Conservation (phyloP, 37 sponge, comb jelly and placozoan genomes). For the Chondrilla cf. caribensis region DNA sequence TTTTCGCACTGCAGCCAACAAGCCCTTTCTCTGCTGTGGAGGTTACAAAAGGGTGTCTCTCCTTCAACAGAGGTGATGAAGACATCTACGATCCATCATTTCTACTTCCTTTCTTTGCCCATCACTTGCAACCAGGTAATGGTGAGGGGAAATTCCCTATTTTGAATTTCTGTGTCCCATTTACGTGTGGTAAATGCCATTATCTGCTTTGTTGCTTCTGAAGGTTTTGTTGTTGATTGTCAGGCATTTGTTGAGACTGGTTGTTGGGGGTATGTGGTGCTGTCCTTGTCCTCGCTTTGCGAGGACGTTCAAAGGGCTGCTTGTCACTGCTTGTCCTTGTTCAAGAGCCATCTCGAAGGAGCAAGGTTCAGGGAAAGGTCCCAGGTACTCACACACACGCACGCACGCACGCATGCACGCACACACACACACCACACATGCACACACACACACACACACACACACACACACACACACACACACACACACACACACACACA, state of each 20-base stretch:
- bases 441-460: no score
- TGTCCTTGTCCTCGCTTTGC: conserved; percentile 40
- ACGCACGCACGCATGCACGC: no score
- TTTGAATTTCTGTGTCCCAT: no score
- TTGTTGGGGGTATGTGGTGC: conserved; percentile 58
- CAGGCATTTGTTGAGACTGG: conserved; percentile 63
- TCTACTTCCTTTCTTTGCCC: conserved; percentile 63
- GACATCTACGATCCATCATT: conserved; percentile 69
- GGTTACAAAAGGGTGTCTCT: no score
- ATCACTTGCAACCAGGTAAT: conserved; percentile 51
- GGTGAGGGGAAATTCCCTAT: no score
- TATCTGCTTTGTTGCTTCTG: no score
- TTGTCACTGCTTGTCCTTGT: conserved; percentile 51
- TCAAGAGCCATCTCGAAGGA: conserved; percentile 45
- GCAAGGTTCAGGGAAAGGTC: conserved; percentile 68
- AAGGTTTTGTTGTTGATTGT: conserved; percentile 70
- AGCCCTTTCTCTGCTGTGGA: conserved; percentile 22
- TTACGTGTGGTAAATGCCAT: no score
- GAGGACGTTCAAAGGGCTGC: conserved; percentile 52
- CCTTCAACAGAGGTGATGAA: not conserved
- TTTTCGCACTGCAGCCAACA: conserved; percentile 32
- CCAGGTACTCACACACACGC: conserved; percentile 44
- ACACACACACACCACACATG: no score
- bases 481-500: no score
- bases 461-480: no score